Percentiles rank a stretch among this genome's conserved stretches.
These are phyloP conservation scores for Kryphioiulus occultus DNA, from an alignment of 2,888 invertebrate genomes.

Conservation along the genomic window DNA sequence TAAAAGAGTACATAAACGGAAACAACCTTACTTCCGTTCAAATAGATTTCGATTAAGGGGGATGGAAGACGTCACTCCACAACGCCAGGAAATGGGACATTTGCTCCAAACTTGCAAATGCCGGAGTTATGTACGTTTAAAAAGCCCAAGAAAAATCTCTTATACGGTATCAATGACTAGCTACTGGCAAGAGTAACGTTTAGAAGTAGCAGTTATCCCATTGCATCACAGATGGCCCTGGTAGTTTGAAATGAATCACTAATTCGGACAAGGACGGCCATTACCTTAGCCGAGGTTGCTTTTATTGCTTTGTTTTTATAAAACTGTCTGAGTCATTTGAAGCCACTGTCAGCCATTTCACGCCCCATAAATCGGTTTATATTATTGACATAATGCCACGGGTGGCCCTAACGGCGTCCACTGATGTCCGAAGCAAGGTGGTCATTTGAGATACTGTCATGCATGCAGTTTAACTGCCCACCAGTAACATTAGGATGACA, in stretches of 20 bases:
- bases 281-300: not conserved
- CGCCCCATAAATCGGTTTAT: not conserved
- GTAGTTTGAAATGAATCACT: too few relatives aligned
- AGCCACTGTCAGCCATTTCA: not conserved
- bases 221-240: too few relatives aligned
- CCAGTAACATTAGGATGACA: not conserved
- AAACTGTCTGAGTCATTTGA: not conserved
- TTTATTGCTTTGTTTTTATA: not conserved
- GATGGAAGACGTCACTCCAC: not conserved
- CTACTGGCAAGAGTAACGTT: too few relatives aligned
- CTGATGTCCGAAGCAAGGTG: not conserved
- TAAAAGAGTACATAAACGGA: conserved; percentile 21
- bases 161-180: too few relatives aligned
- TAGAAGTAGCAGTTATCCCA: too few relatives aligned
- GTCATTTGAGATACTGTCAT: conserved; percentile 6
- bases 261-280: too few relatives aligned
- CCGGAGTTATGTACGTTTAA: not conserved
- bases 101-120: not conserved
- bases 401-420: not conserved
- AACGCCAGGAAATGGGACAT: not conserved
- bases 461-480: not conserved
- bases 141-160: too few relatives aligned
- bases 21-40: not conserved
- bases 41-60: not conserved
- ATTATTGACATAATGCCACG: not conserved